A percentile compares a stretch with the other conserved stretches of the same genome.
These are phyloP conservation scores for Coenobita brevimanus DNA, from an alignment of 1,140 invertebrate species.

Conservation along the genomic window DNA sequence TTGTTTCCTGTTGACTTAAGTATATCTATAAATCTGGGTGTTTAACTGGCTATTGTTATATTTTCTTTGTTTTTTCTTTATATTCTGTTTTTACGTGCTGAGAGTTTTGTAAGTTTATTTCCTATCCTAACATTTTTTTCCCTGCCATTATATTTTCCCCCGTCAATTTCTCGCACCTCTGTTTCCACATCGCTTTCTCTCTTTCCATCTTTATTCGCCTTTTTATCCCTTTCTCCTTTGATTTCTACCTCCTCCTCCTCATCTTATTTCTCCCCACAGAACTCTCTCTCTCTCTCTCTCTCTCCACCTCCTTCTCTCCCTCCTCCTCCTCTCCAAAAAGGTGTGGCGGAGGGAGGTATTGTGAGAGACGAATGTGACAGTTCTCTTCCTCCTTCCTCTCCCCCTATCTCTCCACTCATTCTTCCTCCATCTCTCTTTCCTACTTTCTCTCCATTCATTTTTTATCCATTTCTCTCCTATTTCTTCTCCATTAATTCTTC, in stretches of 20 bases:
- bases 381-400: constrained; percentile 2
- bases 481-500: no score
- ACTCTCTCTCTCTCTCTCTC: background rate
- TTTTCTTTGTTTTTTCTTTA: no score
- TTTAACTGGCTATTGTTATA: no score
- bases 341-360: no score
- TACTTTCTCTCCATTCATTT: background rate
- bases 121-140: no score
- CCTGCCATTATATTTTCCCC: no score
- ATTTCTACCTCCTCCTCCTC: background rate
- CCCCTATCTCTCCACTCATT: constrained; percentile 12
- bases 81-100: no score
- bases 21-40: no score
- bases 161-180: no score
- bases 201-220: background rate
- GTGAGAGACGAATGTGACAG: background rate
- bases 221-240: background rate
- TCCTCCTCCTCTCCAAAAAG: background rate
- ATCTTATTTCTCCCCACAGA: background rate
- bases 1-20: no score
- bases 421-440: background rate
- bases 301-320: background rate
- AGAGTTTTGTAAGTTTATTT: no score
- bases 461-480: no score
- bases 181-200: background rate